Base-by-base conservation (phyloP, 2,888 invertebrate species). In the Lymantria dispar region DNA sequence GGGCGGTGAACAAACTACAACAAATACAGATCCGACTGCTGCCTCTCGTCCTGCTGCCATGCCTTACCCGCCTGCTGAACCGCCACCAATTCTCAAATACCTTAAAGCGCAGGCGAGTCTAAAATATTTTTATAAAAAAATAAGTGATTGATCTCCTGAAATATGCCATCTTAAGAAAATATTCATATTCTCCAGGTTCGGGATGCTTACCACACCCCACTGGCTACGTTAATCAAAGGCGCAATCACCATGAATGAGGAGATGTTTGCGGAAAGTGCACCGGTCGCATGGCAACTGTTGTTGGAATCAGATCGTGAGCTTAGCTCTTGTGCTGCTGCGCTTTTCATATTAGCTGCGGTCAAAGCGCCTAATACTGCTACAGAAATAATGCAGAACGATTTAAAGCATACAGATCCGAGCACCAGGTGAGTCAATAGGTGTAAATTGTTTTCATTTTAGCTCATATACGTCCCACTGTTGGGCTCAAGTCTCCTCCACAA, bases 281-380 rank as follows among this genome's bases (percentile, higher is more conserved):
- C 97, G 0, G 96, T 98, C 0, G 97, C 98, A 0, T 99, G 99
- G 99, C 97, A 98, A 74, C 92, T 99, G 13, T 91, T 99, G 7
- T 83, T 99, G 40, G 99, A 99, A 76, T 94, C 95, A n/a, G 98
- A 98, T 76, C 93, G 96, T 63, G 97, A 97, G 80, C 95, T 97
- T 8, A 94, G 96, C 37, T 95, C 97, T 0, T 94, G 95, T 44
- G 96, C 97, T 31, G 97, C 98, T 0, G 96, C 98, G 0, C 90
- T 98, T 13, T 98, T 99, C 78, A 97, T 99, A 62, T 93, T 99
- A 57, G 95, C 96, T 0, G 97, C 99, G 0, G 98, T 99, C 0
- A 96, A 97, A 72, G 95, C 97, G 0, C 97, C 99, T 0, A 95
- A 95, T 49, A 96, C 96, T 62, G 97, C 98, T 0, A 94, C 97